Base-by-base conservation (phyloP, 2,797 vertebrate genomes). In the Pantherophis alleghaniensis region DNA sequence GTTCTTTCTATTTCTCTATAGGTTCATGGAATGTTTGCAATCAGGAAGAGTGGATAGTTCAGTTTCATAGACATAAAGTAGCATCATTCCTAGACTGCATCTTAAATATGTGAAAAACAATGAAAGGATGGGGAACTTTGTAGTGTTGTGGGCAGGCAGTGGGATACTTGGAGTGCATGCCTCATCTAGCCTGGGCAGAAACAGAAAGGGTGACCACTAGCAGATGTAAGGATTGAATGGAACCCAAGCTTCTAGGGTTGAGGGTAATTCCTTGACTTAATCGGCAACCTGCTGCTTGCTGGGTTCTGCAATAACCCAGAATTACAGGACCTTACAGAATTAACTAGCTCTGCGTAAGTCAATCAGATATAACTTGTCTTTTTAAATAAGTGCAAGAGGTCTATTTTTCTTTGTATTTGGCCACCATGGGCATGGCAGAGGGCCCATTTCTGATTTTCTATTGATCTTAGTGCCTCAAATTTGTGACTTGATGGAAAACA, bases 401-500 rank as follows among this genome's bases (percentile, higher is more conserved):
- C 22, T 18, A 13, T 0, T 55, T 42, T 79, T 89, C 32, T 53
- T 90, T 63, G 61, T 16, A 53, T 51, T 60, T 86, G 56, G 26
- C 7, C 28, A 51, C 59, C 7, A 24, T 28, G 13, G 57, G 20
- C 26, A 51, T 32, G 53, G 51, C 32, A 66, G 24, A 92, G 28
- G 60, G 4, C 18, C n/a, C 4, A 20, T 87, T 87, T 88, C 37
- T 61, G 56, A 79, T 83, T 66, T 18, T 88, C n/a, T 14, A 51
- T 22, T 20, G 2, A 55, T 16, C 60, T 32, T 56, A 61, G 3
- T 26, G 22, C 28, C 57, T 74, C 14, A 16, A 42, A 37, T 55
- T 88, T 61, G 47, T 55, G 66, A 74, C 22, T 37, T 88, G 66
- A 56, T 59, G 57, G 95, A 74, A 96, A 94, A 87, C 59, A 91